Percentiles rank a stretch among this genome's conserved stretches.
phyloP scores from a whole-genome alignment of 2,888 invertebrate species.

The Loripinus fragilis region DNA sequence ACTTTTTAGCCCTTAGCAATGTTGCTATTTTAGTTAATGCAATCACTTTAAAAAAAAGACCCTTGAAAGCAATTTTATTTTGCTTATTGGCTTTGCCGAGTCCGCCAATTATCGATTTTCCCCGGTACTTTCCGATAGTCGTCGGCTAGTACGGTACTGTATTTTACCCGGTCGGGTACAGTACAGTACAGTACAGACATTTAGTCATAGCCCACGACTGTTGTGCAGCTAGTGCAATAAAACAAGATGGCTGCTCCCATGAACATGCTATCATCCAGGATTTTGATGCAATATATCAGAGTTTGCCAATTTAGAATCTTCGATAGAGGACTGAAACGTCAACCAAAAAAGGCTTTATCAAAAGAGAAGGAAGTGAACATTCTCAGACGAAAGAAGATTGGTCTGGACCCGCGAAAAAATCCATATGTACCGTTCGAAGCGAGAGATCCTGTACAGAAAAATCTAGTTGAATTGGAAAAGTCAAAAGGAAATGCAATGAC shows the following conservation, averaged over 20 bases:
- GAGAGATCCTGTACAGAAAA: conserved; percentile 38
- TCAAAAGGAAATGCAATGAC: background rate
- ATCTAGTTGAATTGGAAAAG: background rate
- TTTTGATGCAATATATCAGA: background rate
- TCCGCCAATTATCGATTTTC: too few relatives aligned
- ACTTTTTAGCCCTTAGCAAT: too few relatives aligned
- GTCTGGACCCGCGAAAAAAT: conserved; percentile 34
- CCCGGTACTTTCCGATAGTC: too few relatives aligned
- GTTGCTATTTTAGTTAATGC: too few relatives aligned
- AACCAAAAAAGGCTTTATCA: background rate
- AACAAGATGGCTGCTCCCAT: conserved; percentile 45
- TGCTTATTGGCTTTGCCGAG: too few relatives aligned
- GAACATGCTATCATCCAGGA: background rate
- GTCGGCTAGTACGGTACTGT: too few relatives aligned
- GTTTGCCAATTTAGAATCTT: background rate
- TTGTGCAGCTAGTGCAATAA: background rate
- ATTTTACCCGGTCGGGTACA: too few relatives aligned
- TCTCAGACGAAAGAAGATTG: background rate
- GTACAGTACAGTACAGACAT: too few relatives aligned
- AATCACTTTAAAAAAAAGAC: too few relatives aligned
- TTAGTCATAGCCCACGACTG: too few relatives aligned
- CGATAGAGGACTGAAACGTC: conserved; percentile 10
- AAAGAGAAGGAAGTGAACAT: conserved; percentile 24
- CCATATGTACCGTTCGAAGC: conserved; percentile 24
- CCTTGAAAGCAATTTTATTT: too few relatives aligned